phyloP scores from a whole-genome alignment of 2,797 vertebrate genomes.

The Sebastes itinus region DNA sequence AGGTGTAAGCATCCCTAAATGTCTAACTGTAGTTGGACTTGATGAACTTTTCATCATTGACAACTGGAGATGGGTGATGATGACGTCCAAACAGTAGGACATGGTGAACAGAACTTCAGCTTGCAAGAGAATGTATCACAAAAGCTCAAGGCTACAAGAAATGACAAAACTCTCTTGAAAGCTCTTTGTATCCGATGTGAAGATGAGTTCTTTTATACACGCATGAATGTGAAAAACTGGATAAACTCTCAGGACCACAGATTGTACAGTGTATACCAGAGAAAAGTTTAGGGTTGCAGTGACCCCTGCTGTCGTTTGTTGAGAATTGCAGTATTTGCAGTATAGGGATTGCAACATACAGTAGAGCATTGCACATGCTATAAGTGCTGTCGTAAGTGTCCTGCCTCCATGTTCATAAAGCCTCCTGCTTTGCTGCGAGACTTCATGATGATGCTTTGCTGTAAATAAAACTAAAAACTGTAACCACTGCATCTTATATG shows the following conservation, averaged over 20 bases:
- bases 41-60: neutral
- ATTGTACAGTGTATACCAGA: neutral
- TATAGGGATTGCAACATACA: neutral
- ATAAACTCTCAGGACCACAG: too few species aligned
- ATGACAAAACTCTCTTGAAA: constrained; percentile 4
- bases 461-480: neutral
- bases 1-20: neutral
- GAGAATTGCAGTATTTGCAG: constrained; percentile 5
- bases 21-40: neutral
- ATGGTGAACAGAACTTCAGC: neutral
- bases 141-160: constrained; percentile 38
- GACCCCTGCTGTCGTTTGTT: constrained; percentile 46
- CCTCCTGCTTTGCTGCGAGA: neutral
- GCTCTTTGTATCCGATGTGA: constrained; percentile 16
- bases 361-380: neutral
- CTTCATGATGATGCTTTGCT: neutral
- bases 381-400: neutral
- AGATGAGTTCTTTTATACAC: constrained; percentile 4
- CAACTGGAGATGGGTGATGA: neutral
- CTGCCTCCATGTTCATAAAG: neutral
- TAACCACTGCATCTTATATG: neutral
- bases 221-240: neutral
- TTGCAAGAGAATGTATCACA: constrained; percentile 10
- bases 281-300: constrained; percentile 33
- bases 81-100: constrained; percentile 19